phyloP scores from a whole-genome alignment of 2,113 vertebrate species.

The Melanotaenia duboulayi region DNA sequence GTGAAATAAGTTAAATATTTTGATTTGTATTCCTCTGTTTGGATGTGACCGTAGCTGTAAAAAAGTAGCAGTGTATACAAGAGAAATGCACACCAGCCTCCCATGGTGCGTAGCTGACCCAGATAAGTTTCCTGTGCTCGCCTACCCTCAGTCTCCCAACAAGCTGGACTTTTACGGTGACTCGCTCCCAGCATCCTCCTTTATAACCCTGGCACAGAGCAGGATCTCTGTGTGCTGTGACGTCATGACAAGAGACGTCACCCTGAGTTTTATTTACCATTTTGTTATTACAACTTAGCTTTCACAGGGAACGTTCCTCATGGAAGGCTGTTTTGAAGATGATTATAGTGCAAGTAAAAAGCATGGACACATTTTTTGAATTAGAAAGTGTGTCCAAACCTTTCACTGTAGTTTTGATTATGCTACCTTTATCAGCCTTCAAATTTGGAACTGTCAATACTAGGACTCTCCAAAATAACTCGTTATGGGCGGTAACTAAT shows the following conservation, averaged over 20 bases:
- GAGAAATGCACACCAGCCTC: constrained; percentile 32
- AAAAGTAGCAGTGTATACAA: constrained; percentile 53
- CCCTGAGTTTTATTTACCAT: background rate
- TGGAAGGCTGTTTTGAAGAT: background rate
- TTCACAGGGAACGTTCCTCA: too few relatives aligned
- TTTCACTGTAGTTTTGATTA: too few relatives aligned
- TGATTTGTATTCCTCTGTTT: constrained; percentile 54
- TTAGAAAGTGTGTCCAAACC: background rate
- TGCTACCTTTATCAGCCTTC: too few relatives aligned
- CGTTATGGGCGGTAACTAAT: too few relatives aligned
- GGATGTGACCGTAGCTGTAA: constrained; percentile 22
- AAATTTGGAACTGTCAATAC: background rate
- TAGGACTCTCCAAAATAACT: too few relatives aligned
- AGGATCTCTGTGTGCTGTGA: constrained; percentile 56
- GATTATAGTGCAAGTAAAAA: too few relatives aligned
- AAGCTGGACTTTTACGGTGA: constrained; percentile 33
- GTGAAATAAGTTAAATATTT: constrained; percentile 62
- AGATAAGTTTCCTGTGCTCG: constrained; percentile 65
- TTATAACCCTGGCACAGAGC: constrained; percentile 54
- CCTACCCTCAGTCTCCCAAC: constrained; percentile 23
- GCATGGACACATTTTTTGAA: background rate
- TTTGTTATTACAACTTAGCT: background rate
- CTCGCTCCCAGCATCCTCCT: constrained; percentile 50
- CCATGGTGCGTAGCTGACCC: constrained; percentile 68
- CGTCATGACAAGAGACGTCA: constrained; percentile 36